phyloP scores from a whole-genome alignment of 2,888 invertebrate species.

The Iphiclides podalirius region DNA sequence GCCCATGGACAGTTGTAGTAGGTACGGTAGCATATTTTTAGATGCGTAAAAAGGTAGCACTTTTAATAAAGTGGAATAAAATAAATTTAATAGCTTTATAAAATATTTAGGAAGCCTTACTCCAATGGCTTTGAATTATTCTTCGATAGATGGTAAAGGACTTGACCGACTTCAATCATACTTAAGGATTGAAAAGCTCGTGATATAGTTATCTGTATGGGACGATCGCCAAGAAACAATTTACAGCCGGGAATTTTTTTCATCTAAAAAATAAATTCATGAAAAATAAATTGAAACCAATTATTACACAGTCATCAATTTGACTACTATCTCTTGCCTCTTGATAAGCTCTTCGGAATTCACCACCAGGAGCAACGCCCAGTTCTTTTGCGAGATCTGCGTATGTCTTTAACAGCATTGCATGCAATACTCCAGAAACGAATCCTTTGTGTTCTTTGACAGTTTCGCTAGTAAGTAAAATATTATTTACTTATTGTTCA shows the following conservation, averaged over 20 bases:
- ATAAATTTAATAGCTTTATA: not conserved
- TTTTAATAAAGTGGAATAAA: no score
- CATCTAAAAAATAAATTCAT: slow-evolving; percentile 50
- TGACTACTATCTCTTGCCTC: slow-evolving; percentile 44
- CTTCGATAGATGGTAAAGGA: slow-evolving; percentile 64
- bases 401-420: slow-evolving; percentile 70
- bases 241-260: slow-evolving; percentile 73
- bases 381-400: slow-evolving; percentile 72
- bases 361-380: slow-evolving; percentile 72
- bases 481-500: not conserved
- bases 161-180: slow-evolving; percentile 68
- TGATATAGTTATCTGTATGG: slow-evolving; percentile 70
- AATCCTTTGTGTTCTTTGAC: slow-evolving; percentile 64
- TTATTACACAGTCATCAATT: no score
- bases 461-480: slow-evolving; percentile 46
- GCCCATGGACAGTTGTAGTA: no score
- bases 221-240: slow-evolving; percentile 68
- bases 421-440: slow-evolving; percentile 69
- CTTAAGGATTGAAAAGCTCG: slow-evolving; percentile 68
- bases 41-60: no score
- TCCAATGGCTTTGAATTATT: slow-evolving; percentile 63
- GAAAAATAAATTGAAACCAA: not conserved
- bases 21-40: no score
- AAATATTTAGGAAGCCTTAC: slow-evolving; percentile 38
- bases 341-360: slow-evolving; percentile 71